Conservation (phyloP, 2,888 invertebrate species). For the Leptopilina syphax region DNA sequence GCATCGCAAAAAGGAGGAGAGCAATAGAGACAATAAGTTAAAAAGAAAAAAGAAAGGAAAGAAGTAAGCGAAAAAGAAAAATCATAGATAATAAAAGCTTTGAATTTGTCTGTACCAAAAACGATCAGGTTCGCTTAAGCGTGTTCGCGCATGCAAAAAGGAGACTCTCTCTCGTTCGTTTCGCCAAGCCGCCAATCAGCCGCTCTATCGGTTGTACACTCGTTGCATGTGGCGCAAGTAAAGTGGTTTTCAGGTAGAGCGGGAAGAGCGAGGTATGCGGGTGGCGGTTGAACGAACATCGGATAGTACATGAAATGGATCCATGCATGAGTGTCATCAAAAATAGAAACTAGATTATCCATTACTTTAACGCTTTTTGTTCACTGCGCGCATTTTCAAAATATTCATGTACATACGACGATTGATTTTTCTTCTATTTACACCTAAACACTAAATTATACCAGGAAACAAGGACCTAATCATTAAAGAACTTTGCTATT, state of each 20-base stretch:
- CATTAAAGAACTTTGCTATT: too few relatives aligned
- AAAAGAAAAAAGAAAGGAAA: not conserved
- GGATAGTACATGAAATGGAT: conserved; percentile 32
- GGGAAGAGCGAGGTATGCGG: conserved; percentile 23
- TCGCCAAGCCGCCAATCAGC: conserved; percentile 59
- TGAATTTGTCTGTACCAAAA: conserved; percentile 32
- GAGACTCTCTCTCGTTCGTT: conserved; percentile 58
- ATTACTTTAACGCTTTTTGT: conserved; percentile 7
- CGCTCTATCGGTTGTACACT: conserved; percentile 59
- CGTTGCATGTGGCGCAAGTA: conserved; percentile 46
- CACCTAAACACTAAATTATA: too few relatives aligned
- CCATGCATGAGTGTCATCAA: conserved; percentile 27
- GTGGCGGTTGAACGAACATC: conserved; percentile 34
- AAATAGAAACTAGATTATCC: conserved; percentile 31
- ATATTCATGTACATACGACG: not conserved
- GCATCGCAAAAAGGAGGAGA: not conserved
- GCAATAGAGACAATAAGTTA: not conserved
- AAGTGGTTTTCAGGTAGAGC: conserved; percentile 29
- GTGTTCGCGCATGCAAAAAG: conserved; percentile 54
- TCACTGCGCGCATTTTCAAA: not conserved
- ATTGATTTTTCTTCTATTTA: too few relatives aligned
- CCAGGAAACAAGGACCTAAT: too few relatives aligned
- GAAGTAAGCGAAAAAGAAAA: conserved; percentile 1
- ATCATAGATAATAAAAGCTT: conserved; percentile 20
- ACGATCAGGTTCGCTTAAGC: conserved; percentile 51